phyloP scores from a whole-genome alignment of 2,797 vertebrate genomes.

The Cichlasoma orientale region DNA sequence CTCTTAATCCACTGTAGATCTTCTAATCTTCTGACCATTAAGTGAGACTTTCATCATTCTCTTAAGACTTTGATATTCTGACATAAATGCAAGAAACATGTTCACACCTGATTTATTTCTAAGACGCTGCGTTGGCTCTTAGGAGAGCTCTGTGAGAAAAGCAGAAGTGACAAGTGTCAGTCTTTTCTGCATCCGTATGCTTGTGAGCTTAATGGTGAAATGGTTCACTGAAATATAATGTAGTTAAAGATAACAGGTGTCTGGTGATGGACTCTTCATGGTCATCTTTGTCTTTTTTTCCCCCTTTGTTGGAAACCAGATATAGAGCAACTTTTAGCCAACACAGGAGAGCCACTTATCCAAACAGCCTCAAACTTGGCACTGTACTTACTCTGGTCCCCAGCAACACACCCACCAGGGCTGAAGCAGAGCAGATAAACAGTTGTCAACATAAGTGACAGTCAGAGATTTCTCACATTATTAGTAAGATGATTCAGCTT shows the following conservation, averaged over 20 bases:
- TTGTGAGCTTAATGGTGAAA: background rate
- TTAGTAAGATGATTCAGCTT: background rate
- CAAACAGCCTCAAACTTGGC: background rate
- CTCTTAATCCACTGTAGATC: constrained; percentile 4
- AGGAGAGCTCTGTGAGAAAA: background rate
- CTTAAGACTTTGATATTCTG: background rate
- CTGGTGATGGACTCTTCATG: background rate
- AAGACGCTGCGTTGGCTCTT: background rate
- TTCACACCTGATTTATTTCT: background rate
- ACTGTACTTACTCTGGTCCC: background rate
- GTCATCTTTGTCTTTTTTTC: no score
- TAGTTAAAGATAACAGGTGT: background rate
- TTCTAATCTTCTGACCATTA: background rate
- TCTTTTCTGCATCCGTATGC: background rate
- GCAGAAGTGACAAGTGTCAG: background rate
- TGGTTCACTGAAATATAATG: background rate
- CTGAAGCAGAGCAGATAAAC: background rate
- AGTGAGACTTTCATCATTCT: background rate
- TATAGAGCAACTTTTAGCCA: background rate
- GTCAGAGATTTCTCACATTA: background rate
- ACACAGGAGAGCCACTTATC: background rate
- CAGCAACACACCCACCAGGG: background rate
- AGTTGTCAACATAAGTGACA: background rate
- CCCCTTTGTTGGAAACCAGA: no score
- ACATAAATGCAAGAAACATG: background rate